Evolutionary conservation across 2,888 invertebrate species (phyloP).

Genomic region (Ormyrus thymus): DNA sequence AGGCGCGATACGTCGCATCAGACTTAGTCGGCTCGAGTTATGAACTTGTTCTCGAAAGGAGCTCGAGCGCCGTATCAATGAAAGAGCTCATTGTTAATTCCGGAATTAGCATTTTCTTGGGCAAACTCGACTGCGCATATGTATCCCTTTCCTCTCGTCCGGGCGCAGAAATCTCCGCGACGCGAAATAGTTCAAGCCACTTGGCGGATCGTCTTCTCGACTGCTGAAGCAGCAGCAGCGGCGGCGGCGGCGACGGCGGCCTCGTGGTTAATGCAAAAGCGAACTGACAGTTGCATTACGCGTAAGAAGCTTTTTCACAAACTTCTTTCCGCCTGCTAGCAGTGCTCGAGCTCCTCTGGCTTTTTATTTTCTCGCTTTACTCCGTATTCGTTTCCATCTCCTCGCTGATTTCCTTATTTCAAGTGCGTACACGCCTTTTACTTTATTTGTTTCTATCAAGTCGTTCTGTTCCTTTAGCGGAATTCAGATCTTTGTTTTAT

Average conservation of each 20-base stretch:
- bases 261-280: constrained; percentile 38
- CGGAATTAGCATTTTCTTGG: no score
- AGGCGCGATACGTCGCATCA: no score
- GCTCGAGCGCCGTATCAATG: no score
- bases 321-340: constrained; percentile 11
- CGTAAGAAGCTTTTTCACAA: constrained; percentile 37
- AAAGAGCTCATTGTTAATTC: no score
- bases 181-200: constrained; percentile 11
- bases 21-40: no score
- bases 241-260: background rate
- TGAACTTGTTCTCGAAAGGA: no score
- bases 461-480: no score
- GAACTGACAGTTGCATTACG: constrained; percentile 36
- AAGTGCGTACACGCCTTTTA: background rate
- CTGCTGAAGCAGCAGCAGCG: background rate
- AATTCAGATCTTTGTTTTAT: no score
- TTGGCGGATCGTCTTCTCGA: constrained; percentile 21
- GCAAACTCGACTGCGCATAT: no score
- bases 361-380: constrained; percentile 20
- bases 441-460: background rate
- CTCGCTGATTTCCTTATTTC: background rate
- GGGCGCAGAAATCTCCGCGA: no score
- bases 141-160: no score
- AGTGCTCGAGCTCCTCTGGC: background rate
- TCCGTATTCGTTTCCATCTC: background rate